Conservation (phyloP, 2,113 vertebrate genomes). For the Tonatia bakeri region DNA sequence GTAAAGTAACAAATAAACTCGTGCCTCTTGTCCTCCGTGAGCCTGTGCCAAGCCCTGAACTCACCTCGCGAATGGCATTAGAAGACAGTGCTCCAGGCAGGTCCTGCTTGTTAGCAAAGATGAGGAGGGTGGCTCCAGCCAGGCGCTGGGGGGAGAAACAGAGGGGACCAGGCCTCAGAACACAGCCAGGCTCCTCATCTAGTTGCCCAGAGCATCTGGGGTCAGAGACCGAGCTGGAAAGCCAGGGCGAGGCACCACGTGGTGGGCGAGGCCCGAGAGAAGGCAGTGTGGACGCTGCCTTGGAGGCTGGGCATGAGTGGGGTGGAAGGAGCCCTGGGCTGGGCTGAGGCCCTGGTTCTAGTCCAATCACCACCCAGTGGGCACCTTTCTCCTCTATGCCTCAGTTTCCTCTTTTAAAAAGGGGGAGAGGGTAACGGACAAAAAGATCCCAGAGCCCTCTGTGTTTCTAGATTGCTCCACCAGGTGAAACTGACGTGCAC, state of each 20-base stretch:
- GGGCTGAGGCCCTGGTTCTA: not conserved
- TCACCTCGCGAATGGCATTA: slow-evolving; percentile 87
- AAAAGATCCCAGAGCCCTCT: not conserved
- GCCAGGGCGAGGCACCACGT: not conserved
- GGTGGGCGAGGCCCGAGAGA: not conserved
- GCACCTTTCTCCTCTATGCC: not conserved
- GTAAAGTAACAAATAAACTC: not conserved
- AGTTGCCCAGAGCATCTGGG: not conserved
- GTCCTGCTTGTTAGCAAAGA: slow-evolving; percentile 95
- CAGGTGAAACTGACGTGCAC: not conserved
- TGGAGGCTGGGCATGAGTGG: fast-evolving
- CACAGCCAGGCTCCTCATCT: no score
- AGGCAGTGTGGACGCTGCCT: not conserved
- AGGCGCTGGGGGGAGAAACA: slow-evolving; percentile 81
- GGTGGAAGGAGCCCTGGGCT: not conserved
- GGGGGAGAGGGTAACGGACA: not conserved
- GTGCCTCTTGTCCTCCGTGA: not conserved
- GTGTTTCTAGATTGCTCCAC: not conserved
- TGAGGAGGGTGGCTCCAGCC: slow-evolving; percentile 89
- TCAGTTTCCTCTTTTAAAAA: not conserved
- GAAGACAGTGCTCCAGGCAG: slow-evolving; percentile 88
- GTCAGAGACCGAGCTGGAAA: not conserved
- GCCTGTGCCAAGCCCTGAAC: not conserved
- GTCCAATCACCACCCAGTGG: not conserved
- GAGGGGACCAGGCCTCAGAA: not conserved